Evolutionary conservation across 2,888 invertebrate genomes (phyloP), one percentile per base, ranked within the genome.

Genomic region (Sympetrum striolatum): DNA sequence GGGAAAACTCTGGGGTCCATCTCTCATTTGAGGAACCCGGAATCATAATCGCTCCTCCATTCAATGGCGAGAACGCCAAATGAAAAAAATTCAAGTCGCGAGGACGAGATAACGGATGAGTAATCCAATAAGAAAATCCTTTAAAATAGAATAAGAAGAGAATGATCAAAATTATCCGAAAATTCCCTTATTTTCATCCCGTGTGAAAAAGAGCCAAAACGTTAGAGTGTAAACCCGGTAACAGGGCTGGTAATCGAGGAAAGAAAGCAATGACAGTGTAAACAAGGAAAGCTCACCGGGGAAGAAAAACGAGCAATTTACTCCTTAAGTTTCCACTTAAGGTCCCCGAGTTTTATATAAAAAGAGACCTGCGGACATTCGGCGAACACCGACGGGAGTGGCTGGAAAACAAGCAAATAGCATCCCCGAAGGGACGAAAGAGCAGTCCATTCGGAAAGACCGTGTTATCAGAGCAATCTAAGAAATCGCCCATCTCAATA

Each of bases 391-490:
- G 25, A n/a, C 60, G 25, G 12, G 25, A 64, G 64, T n/a, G n/a
- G n/a, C 64, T n/a, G 6, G 22, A 22, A 64, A 64, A 64, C 22
- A 64, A 22, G 6, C 6, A 5, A 64, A 44, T 44, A 44, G 25
- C 25, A 64, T n/a, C 64, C 8, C 64, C 25, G 25, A 22, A 6
- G 64, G 22, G 22, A 64, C n/a, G 10, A n/a, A 64, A 64, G n/a
- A 22, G 64, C 5, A n/a, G 4, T n/a, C 64, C 22, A 22, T 64
- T 73, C 31, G 73, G 14, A 53, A 25, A 14, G 73, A 31, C 25
- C 73, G 60, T 35, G 60, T 86, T 86, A 60, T 86, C 60, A 37
- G 60, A 86, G 86, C 60, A 86, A 86, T 86, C 60, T 60, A 86
- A 60, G 64, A 60, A 60, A 64, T 86, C 82, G 58, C 58, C 58